A percentile compares a stretch with the other conserved stretches of the same genome.
Conservation (phyloP, 2,797 vertebrate genomes). For the Crenuchus spilurus region DNA sequence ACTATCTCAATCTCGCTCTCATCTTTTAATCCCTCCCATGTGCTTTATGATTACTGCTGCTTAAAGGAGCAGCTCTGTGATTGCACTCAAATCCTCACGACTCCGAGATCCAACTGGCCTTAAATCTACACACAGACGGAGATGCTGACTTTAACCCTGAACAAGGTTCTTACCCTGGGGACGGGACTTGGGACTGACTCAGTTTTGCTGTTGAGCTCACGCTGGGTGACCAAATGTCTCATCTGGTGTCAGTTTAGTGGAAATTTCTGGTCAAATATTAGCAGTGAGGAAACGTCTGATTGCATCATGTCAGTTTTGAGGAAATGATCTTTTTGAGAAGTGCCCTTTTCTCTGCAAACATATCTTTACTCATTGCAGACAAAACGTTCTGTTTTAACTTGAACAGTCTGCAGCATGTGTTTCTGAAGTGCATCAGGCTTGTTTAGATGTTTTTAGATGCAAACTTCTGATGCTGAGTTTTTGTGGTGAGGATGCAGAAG, state of each 20-base stretch:
- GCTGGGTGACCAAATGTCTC: too few relatives aligned
- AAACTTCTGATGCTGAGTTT: too few relatives aligned
- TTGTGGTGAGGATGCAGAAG: too few relatives aligned
- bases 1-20: slow-evolving; percentile 36
- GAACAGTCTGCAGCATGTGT: too few relatives aligned
- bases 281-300: not conserved
- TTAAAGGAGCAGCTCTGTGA: slow-evolving; percentile 21
- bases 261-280: not conserved
- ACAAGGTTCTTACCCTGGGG: not conserved
- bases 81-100: not conserved
- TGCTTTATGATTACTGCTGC: slow-evolving; percentile 12
- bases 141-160: not conserved
- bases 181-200: not conserved
- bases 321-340: too few relatives aligned
- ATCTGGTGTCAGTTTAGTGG: too few relatives aligned
- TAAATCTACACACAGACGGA: too few relatives aligned
- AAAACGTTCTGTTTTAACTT: too few relatives aligned
- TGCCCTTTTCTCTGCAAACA: too few relatives aligned
- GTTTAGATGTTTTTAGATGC: too few relatives aligned
- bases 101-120: not conserved
- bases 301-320: not conserved
- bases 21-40: slow-evolving; percentile 30
- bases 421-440: too few relatives aligned
- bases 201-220: not conserved
- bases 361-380: too few relatives aligned